Conservation (phyloP, 2,113 vertebrate species). For the Ornithorhynchus anatinus region DNA sequence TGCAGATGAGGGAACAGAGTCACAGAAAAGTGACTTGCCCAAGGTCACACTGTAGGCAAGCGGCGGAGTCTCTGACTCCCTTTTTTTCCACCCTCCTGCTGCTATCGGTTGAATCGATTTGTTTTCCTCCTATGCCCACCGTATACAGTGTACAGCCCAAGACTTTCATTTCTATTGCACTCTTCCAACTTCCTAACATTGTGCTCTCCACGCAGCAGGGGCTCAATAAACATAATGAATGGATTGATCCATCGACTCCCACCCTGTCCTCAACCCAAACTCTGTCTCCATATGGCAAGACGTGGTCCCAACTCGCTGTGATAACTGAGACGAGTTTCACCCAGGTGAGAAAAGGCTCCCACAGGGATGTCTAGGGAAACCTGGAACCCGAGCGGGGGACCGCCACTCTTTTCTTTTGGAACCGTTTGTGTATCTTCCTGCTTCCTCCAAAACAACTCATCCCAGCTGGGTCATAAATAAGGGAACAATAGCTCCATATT, state of each 20-base stretch:
- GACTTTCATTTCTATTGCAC: not conserved
- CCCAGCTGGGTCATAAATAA: constrained; percentile 59
- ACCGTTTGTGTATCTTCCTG: constrained; percentile 53
- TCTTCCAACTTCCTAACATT: not conserved
- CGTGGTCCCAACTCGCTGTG: not conserved
- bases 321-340: not conserved
- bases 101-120: too few species aligned
- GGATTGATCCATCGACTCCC: too few species aligned
- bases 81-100: too few species aligned
- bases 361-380: not conserved
- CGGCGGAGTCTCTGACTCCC: too few species aligned
- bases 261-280: not conserved
- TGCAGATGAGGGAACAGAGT: too few species aligned
- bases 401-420: constrained; percentile 13
- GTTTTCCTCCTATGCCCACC: not conserved
- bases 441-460: constrained; percentile 62
- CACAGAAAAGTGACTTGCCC: too few species aligned
- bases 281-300: not conserved
- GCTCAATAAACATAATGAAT: not conserved
- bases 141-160: not conserved
- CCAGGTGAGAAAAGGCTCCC: not conserved
- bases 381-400: not conserved
- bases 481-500: constrained; percentile 65
- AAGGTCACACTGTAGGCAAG: too few species aligned
- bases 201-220: fast-evolving